Conservation (phyloP, 2,113 vertebrate genomes). For the Hippocampus guttulatus region DNA sequence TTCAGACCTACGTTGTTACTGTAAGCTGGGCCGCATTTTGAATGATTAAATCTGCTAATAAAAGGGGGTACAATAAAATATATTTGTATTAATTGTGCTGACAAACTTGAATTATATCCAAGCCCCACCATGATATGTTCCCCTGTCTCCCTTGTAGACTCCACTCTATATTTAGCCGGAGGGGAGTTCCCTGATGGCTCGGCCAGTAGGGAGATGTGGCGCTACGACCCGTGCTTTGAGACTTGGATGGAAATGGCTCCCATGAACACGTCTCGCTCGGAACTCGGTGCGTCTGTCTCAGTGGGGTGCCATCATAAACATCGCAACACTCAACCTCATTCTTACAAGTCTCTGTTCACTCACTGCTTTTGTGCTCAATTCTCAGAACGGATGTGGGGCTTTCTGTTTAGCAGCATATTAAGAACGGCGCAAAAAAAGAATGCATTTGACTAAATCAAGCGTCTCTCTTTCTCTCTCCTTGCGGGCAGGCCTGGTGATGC, state of each 20-base stretch:
- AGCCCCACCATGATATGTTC: not conserved
- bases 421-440: too few relatives aligned
- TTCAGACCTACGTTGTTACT: too few relatives aligned
- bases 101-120: not conserved
- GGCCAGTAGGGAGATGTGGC: slow-evolving; percentile 80
- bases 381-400: too few relatives aligned
- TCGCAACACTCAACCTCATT: not conserved
- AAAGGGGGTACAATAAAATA: too few relatives aligned
- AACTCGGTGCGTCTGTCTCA: slow-evolving; percentile 62
- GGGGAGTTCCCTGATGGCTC: slow-evolving; percentile 79
- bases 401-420: too few relatives aligned
- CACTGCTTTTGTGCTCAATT: not conserved
- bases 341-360: not conserved
- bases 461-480: not conserved
- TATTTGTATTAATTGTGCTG: not conserved
- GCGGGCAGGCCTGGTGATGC: slow-evolving; percentile 72
- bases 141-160: slow-evolving; percentile 51
- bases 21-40: too few relatives aligned
- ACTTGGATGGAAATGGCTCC: slow-evolving; percentile 78
- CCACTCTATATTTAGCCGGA: slow-evolving; percentile 73
- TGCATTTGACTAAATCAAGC: not conserved
- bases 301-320: not conserved
- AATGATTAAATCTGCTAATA: too few relatives aligned
- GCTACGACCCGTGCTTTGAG: slow-evolving; percentile 77
- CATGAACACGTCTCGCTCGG: slow-evolving; percentile 78